Evolutionary conservation across 2,888 invertebrate species (phyloP).

Genomic region (Lasioglossum villosulum): DNA sequence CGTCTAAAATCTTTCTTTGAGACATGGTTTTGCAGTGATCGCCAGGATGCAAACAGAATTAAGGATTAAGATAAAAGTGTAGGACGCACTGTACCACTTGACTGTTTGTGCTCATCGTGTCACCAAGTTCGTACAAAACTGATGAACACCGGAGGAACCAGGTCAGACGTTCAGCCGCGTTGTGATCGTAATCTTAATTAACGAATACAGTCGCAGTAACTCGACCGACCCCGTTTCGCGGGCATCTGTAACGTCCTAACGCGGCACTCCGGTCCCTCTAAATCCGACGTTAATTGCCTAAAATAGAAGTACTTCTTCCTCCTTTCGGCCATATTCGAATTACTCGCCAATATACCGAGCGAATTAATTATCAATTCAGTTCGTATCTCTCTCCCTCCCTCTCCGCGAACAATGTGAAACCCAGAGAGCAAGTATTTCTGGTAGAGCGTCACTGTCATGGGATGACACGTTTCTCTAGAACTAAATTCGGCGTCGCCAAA

Average conservation of each 20-base stretch:
- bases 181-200: constrained; percentile 65
- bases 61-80: not conserved
- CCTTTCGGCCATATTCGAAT: not conserved
- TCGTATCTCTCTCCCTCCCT: not conserved
- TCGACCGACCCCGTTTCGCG: constrained; percentile 20
- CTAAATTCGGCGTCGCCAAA: not conserved
- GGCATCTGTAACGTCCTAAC: not conserved
- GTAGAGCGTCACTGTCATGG: not conserved
- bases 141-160: constrained; percentile 45
- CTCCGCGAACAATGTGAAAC: not conserved
- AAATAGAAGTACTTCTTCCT: constrained; percentile 29
- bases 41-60: not conserved
- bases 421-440: not conserved
- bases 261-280: not conserved
- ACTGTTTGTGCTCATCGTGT: constrained; percentile 24
- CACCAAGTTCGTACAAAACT: constrained; percentile 22
- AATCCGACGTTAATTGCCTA: constrained; percentile 24
- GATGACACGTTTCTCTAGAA: not conserved
- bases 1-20: no score
- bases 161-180: constrained; percentile 50
- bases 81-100: not conserved
- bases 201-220: constrained; percentile 56
- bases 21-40: not conserved
- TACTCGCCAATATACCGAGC: not conserved
- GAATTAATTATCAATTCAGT: not conserved